Conservation (phyloP, 2,113 vertebrate genomes). For the Siniperca chuatsi region DNA sequence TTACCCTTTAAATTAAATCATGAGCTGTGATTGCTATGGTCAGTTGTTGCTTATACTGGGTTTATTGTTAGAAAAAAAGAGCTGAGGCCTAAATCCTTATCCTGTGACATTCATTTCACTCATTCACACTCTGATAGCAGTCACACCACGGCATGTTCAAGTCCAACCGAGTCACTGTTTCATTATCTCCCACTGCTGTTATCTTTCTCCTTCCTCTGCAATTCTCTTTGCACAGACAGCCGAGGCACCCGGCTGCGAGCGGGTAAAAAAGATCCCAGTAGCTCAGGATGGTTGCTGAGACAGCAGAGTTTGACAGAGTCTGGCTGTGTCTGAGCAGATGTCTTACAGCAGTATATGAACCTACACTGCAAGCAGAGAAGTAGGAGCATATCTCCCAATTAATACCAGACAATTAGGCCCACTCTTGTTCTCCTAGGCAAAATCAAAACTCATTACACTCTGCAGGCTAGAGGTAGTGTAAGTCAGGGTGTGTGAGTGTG, state of each 20-base stretch:
- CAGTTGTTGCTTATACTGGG: not conserved
- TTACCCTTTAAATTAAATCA: not conserved
- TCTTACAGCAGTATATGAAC: conserved; percentile 8
- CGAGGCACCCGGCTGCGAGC: conserved; percentile 46
- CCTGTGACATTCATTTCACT: conserved; percentile 26
- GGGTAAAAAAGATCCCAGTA: conserved; percentile 26
- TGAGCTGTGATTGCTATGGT: not conserved
- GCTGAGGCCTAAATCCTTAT: conserved; percentile 16
- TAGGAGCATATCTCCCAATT: conserved; percentile 36
- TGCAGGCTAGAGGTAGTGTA: not conserved
- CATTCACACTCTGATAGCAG: conserved; percentile 18
- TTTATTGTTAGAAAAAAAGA: not conserved
- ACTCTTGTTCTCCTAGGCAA: conserved; percentile 12
- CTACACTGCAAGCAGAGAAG: not conserved
- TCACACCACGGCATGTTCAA: conserved; percentile 21
- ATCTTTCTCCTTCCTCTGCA: conserved; percentile 56
- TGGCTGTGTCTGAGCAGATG: conserved; percentile 38
- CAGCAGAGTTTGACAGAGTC: conserved; percentile 49
- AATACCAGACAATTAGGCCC: conserved; percentile 50
- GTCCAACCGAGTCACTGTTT: conserved; percentile 42
- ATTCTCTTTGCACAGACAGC: conserved; percentile 50
- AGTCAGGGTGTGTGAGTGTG: not conserved
- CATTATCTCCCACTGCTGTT: conserved; percentile 49
- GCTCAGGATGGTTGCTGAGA: conserved; percentile 55
- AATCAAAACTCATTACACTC: conserved; percentile 43